A percentile compares a stretch with the other conserved stretches of the same genome.
These are phyloP conservation scores for Iphiclides podalirius DNA, from an alignment of 2,888 invertebrate species.

Conservation along the genomic window DNA sequence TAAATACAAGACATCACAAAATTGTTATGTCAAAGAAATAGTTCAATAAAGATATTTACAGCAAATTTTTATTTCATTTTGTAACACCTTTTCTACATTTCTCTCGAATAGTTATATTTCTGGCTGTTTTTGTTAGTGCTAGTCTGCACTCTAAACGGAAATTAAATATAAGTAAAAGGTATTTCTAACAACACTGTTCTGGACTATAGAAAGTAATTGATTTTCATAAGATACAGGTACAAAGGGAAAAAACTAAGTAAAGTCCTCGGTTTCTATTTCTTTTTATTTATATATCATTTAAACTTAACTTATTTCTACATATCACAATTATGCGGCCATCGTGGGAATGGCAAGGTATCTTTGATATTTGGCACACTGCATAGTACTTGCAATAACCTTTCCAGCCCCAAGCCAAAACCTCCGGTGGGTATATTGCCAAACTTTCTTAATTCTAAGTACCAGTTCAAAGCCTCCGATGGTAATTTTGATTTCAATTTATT, in stretches of 20 bases:
- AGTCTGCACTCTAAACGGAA: no score
- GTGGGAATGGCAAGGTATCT: slow-evolving; percentile 96
- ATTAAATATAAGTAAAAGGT: no score
- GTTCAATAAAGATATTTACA: slow-evolving; percentile 39
- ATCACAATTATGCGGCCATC: slow-evolving; percentile 94
- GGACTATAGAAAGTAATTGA: no score
- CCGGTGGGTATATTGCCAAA: slow-evolving; percentile 94
- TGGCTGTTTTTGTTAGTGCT: no score
- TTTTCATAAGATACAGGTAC: no score
- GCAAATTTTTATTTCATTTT: slow-evolving; percentile 20
- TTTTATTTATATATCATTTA: no score
- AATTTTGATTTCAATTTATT: slow-evolving; percentile 81
- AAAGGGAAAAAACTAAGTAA: no score
- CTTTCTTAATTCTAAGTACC: slow-evolving; percentile 95
- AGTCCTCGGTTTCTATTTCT: no score
- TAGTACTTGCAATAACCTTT: slow-evolving; percentile 91
- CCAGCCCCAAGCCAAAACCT: slow-evolving; percentile 98
- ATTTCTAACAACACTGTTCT: no score
- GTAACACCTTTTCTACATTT: no score
- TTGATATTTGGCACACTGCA: slow-evolving; percentile 93
- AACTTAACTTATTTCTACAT: slow-evolving; percentile 69
- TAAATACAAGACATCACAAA: not conserved
- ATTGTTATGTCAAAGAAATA: slow-evolving; percentile 21
- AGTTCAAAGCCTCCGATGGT: slow-evolving; percentile 81
- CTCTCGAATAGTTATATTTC: no score